Evolutionary conservation across 2,888 invertebrate species (phyloP).

Genomic region (Cancer borealis): DNA sequence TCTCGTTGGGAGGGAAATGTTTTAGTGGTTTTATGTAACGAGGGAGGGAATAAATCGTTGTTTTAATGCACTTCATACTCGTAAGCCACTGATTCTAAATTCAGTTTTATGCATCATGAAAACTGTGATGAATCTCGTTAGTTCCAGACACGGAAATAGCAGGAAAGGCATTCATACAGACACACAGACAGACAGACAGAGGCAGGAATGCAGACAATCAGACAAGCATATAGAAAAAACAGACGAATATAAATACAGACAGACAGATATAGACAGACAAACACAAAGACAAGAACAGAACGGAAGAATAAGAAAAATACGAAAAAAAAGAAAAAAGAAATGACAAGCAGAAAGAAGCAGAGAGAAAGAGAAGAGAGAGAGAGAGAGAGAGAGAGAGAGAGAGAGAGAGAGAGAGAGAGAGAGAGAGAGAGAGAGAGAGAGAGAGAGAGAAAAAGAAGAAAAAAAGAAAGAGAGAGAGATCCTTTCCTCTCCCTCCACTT

Average conservation of each 20-base stretch:
- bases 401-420: constrained; percentile 17
- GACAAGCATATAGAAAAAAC: neutral
- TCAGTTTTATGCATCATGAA: no score
- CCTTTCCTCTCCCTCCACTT: neutral
- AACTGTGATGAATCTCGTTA: no score
- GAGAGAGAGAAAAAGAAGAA: no score
- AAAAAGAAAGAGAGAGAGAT: no score
- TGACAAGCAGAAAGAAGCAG: neutral
- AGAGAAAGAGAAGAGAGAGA: neutral
- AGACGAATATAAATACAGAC: neutral
- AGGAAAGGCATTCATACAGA: neutral
- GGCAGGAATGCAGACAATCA: neutral
- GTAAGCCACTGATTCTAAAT: no score
- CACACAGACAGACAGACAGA: neutral
- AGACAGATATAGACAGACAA: neutral
- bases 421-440: constrained; percentile 20
- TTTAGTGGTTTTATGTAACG: no score
- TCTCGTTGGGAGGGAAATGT: no score
- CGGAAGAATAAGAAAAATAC: neutral
- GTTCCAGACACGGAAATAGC: no score
- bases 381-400: constrained; percentile 11
- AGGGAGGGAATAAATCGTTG: no score
- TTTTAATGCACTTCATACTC: no score
- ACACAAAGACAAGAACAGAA: neutral
- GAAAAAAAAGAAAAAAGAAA: neutral